Percentiles rank a stretch among this genome's conserved stretches.
These are phyloP conservation scores for Thunnus albacares DNA, from an alignment of 2,797 vertebrate species.

Conservation along the genomic window DNA sequence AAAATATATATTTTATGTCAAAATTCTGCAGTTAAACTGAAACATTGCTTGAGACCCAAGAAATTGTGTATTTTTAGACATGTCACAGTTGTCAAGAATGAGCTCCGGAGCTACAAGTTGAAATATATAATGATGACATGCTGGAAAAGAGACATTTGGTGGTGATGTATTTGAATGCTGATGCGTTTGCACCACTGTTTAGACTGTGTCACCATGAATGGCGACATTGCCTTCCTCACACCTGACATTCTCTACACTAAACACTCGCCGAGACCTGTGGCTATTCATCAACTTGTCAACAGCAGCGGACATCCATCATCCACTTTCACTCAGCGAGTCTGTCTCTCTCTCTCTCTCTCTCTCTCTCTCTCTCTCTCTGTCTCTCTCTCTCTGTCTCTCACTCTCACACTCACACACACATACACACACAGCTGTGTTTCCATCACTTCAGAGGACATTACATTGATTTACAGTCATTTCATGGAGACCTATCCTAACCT, in stretches of 20 bases:
- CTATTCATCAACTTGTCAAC: constrained; percentile 77
- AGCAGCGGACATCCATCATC: constrained; percentile 70
- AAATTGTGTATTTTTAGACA: constrained; percentile 38
- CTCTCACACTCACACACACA: constrained; percentile 3
- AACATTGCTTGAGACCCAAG: neutral
- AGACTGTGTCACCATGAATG: constrained; percentile 55
- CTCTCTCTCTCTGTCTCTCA: too few relatives aligned
- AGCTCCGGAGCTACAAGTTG: constrained; percentile 15
- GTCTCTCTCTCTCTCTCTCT: neutral
- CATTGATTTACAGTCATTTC: too few relatives aligned
- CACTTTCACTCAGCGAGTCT: constrained; percentile 27
- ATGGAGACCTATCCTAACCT: too few relatives aligned
- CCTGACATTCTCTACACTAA: constrained; percentile 61
- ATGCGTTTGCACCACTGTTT: constrained; percentile 41
- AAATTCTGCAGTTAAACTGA: neutral
- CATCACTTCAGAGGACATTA: too few relatives aligned
- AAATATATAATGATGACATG: constrained; percentile 54
- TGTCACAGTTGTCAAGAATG: constrained; percentile 6
- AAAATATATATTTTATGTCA: neutral
- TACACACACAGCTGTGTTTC: constrained; percentile 9
- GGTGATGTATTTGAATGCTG: constrained; percentile 33
- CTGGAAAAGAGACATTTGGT: constrained; percentile 20
- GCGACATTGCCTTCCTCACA: constrained; percentile 46
- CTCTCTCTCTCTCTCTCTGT: neutral
- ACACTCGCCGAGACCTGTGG: constrained; percentile 59